These are phyloP conservation scores for Micropterix aruncella DNA, from an alignment of 2,888 invertebrate genomes.

Conservation along the genomic window DNA sequence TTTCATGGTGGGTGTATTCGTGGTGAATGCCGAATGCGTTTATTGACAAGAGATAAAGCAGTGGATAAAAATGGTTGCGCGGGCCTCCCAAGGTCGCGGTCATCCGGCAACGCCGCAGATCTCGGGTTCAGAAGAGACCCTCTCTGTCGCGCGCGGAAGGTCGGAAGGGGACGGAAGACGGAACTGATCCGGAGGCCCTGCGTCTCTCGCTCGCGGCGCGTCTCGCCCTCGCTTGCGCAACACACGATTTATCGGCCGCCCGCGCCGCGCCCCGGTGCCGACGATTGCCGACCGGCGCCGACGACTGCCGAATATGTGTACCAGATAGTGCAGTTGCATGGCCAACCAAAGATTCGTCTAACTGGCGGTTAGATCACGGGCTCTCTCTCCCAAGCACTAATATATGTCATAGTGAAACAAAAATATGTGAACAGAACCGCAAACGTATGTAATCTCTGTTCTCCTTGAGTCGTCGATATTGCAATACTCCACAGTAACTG, in stretches of 20 bases:
- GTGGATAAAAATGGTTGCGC: not conserved
- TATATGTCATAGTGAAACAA: too few species aligned
- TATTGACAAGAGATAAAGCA: not conserved
- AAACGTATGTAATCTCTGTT: too few species aligned
- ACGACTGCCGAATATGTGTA: too few species aligned
- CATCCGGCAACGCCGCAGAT: constrained; percentile 9
- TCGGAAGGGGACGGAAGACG: not conserved
- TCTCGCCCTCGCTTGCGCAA: not conserved
- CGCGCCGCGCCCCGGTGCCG: too few species aligned
- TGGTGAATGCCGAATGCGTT: constrained; percentile 3
- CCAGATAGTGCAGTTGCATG: too few species aligned
- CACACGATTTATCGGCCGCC: not conserved
- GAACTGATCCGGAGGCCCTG: not conserved
- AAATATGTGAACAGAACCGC: too few species aligned
- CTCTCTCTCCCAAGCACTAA: too few species aligned
- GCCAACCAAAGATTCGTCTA: too few species aligned
- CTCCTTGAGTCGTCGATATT: too few species aligned
- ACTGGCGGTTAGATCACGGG: too few species aligned
- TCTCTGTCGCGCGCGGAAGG: not conserved
- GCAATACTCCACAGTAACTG: too few species aligned
- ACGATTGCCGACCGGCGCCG: too few species aligned
- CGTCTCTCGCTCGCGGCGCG: not conserved
- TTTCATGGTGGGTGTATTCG: not conserved
- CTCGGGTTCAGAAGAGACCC: not conserved
- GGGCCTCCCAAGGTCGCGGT: constrained; percentile 8